Percentiles rank a stretch among this genome's conserved stretches.
These are phyloP conservation scores for Bombyx mori DNA, from an alignment of 1,140 invertebrate genomes.

Conservation along the genomic window ASM3026992v2 NC_085123.1:11869001-11869500, in stretches of 20 bases:
- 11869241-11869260: constrained; percentile 26
- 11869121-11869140: constrained; percentile 56
- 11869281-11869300: constrained; percentile 42
- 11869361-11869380: constrained; percentile 27
- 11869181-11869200: constrained; percentile 44
- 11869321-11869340: constrained; percentile 30
- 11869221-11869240: constrained; percentile 38
- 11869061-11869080: constrained; percentile 17
- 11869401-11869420: constrained; percentile 3
- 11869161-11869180: constrained; percentile 25
- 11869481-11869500: constrained; percentile 9
- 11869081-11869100: constrained; percentile 21
- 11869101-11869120: constrained; percentile 32
- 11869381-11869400: constrained; percentile 21
- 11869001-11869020: constrained; percentile 9
- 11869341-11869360: constrained; percentile 27
- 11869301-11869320: constrained; percentile 25
- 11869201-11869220: constrained; percentile 29
- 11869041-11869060: constrained; percentile 10
- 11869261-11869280: constrained; percentile 22
- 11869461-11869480: constrained; percentile 30
- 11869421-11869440: constrained; percentile 17
- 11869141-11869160: constrained; percentile 42
- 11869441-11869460: constrained; percentile 58
- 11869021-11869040: constrained; percentile 26